These are phyloP conservation scores for Myrmecobius fasciatus DNA, from an alignment of 2,113 vertebrate species.

Conservation along the genomic window DNA sequence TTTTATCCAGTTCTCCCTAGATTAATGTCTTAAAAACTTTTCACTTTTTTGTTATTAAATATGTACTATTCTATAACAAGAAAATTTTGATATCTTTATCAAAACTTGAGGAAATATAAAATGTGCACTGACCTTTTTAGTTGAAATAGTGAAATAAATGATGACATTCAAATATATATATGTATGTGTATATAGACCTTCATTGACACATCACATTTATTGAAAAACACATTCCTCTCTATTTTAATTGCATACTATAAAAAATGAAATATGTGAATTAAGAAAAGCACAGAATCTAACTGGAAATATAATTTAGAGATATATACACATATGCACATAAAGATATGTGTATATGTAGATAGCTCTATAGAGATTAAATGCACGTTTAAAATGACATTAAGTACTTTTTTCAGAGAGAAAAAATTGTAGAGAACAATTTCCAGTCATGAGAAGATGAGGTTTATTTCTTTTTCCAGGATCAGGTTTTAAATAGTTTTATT, in stretches of 20 bases:
- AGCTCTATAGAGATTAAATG: not conserved
- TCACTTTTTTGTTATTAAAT: not conserved
- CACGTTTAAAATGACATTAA: not conserved
- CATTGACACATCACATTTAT: not conserved
- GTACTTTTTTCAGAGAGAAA: not conserved
- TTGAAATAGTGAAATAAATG: constrained; percentile 48
- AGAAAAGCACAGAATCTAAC: not conserved
- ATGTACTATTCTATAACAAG: constrained; percentile 26
- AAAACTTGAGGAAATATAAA: not conserved
- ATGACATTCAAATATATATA: constrained; percentile 12
- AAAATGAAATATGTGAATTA: not conserved
- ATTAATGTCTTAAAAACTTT: constrained; percentile 52
- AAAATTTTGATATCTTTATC: not conserved
- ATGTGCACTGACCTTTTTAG: constrained; percentile 45
- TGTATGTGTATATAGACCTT: not conserved
- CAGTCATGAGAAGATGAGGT: not conserved
- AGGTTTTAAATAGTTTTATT: not conserved
- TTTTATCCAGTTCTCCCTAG: constrained; percentile 35
- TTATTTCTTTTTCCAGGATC: not conserved
- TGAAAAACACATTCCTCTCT: not conserved
- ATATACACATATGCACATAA: not conserved
- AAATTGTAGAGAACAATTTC: not conserved
- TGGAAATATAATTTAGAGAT: not conserved
- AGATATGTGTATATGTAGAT: too few species aligned
- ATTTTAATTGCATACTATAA: constrained; percentile 13